Evolutionary conservation across 2,797 vertebrate species (phyloP).

Genomic region (Rhinichthys osculus): DNA sequence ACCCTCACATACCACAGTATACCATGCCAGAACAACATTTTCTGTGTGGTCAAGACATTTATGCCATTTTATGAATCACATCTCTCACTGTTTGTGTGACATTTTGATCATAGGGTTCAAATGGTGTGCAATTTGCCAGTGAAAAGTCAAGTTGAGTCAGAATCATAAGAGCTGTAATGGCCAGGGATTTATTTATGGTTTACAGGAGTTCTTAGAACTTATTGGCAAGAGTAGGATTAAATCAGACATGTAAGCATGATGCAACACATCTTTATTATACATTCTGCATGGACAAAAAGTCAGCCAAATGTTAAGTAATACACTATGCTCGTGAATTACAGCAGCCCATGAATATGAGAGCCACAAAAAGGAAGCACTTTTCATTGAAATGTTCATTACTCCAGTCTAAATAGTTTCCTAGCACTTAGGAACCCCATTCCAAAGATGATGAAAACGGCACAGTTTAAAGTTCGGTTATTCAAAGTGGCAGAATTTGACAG

Average conservation of each 20-base stretch:
- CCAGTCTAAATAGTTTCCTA: neutral
- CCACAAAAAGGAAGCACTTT: neutral
- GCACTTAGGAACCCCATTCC: neutral
- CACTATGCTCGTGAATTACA: neutral
- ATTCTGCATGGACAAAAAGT: neutral
- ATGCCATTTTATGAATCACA: conserved; percentile 46
- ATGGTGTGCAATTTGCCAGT: conserved; percentile 24
- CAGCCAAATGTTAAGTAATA: neutral
- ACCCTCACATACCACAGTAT: conserved; percentile 49
- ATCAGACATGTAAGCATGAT: neutral
- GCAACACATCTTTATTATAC: neutral
- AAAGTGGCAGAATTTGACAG: conserved; percentile 13
- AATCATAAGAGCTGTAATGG: conserved; percentile 22
- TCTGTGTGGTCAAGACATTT: conserved; percentile 47
- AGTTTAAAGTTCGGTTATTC: neutral
- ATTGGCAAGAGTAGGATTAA: neutral
- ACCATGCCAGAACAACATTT: conserved; percentile 30
- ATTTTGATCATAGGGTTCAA: conserved; percentile 49
- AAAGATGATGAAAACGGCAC: neutral
- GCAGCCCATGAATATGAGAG: neutral
- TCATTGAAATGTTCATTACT: neutral
- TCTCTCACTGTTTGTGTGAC: conserved; percentile 39
- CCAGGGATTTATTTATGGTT: neutral
- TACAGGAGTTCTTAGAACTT: neutral
- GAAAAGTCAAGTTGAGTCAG: conserved; percentile 40